These are phyloP conservation scores for Arvicanthis niloticus DNA, from an alignment of 2,113 vertebrate species.

Conservation along the genomic window DNA sequence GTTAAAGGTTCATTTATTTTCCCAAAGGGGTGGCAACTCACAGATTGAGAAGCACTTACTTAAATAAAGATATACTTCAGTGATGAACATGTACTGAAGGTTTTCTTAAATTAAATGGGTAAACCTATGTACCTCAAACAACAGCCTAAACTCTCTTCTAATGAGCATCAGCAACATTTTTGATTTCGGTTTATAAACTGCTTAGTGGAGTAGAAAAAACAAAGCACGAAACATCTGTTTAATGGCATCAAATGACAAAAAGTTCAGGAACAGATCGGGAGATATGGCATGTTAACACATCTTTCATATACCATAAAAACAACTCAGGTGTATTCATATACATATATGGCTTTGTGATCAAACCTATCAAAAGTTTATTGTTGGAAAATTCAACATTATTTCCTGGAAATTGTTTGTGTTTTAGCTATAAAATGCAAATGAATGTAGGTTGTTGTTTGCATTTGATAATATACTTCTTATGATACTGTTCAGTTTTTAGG, in stretches of 20 bases:
- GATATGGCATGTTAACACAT: not conserved
- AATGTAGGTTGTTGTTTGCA: not conserved
- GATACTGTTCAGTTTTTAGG: not conserved
- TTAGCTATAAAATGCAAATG: not conserved
- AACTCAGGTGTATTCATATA: not conserved
- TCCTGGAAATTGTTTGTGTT: not conserved
- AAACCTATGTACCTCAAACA: not conserved
- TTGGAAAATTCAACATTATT: constrained; percentile 24
- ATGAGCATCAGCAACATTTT: not conserved
- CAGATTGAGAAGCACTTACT: not conserved
- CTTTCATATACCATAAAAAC: not conserved
- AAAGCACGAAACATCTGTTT: not conserved
- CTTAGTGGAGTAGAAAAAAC: not conserved
- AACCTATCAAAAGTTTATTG: not conserved
- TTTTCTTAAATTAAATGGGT: not conserved
- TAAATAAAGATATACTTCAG: not conserved
- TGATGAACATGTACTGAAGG: not conserved
- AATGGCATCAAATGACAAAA: not conserved
- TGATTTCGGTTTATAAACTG: not conserved
- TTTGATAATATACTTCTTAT: not conserved
- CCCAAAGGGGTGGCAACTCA: no score
- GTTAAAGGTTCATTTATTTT: not conserved
- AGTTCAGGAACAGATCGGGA: not conserved
- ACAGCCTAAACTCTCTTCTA: not conserved
- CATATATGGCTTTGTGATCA: not conserved